Conservation (phyloP, 1,140 invertebrate species). For the Atta cephalotes region DNA sequence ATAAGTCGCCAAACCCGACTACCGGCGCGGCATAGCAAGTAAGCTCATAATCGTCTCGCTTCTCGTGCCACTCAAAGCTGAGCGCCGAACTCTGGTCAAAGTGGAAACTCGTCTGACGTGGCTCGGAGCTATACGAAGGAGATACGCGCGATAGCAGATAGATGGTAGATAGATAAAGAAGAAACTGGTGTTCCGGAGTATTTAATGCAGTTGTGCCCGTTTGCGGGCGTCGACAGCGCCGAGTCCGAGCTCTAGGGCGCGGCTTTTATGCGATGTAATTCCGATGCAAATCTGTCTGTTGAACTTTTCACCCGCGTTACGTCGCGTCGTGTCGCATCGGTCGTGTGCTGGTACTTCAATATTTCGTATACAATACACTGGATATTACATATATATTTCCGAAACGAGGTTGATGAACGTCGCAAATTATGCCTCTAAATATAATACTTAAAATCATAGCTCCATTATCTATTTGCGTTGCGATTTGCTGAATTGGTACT, state of each 20-base stretch:
- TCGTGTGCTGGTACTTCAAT: not conserved
- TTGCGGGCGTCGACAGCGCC: slow-evolving; percentile 8
- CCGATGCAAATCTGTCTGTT: slow-evolving; percentile 62
- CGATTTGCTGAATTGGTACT: not conserved
- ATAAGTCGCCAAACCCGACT: slow-evolving; percentile 51
- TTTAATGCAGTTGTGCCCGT: slow-evolving; percentile 65
- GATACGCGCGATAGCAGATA: not conserved
- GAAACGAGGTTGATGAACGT: not conserved
- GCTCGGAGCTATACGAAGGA: slow-evolving; percentile 53
- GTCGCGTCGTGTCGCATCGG: slow-evolving; percentile 3
- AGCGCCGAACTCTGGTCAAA: slow-evolving; percentile 44
- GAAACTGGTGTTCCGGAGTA: slow-evolving; percentile 46
- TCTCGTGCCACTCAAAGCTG: slow-evolving; percentile 62
- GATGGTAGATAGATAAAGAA: slow-evolving; percentile 14
- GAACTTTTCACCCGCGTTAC: slow-evolving; percentile 47
- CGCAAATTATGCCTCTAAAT: not conserved
- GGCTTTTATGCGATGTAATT: slow-evolving; percentile 59
- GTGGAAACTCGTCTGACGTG: slow-evolving; percentile 65
- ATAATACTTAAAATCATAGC: not conserved
- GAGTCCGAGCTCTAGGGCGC: not conserved
- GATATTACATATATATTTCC: not conserved
- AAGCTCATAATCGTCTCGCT: slow-evolving; percentile 75
- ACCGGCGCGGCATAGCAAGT: slow-evolving; percentile 37
- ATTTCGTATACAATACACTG: not conserved
- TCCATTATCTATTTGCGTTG: not conserved